Evolutionary conservation across 2,113 vertebrate genomes (phyloP).

Genomic region (Ceyx margarethae): DNA sequence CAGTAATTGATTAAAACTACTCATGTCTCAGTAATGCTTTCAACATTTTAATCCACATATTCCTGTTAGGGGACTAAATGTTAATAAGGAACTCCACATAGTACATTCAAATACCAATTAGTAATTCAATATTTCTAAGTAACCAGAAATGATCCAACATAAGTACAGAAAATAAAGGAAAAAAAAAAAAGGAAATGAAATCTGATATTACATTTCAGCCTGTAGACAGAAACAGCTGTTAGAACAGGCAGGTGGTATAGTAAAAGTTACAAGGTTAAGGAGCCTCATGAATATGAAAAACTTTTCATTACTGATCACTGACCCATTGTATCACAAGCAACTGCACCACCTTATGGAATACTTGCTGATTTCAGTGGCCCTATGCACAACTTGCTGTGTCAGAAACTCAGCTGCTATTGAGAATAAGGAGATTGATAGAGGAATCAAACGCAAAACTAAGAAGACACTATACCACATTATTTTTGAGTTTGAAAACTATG

Average conservation of each 20-base stretch:
- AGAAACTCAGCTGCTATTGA: not conserved
- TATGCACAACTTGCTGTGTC: not conserved
- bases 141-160: not conserved
- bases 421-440: not conserved
- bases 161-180: conserved; percentile 1
- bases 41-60: conserved; percentile 26
- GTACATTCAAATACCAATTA: not conserved
- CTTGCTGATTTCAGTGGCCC: not conserved
- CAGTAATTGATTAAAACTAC: not conserved
- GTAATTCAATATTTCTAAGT: not conserved
- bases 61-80: not conserved
- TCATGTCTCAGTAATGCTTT: not conserved
- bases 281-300: not conserved
- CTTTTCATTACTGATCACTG: not conserved
- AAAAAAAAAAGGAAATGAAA: not conserved
- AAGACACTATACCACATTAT: not conserved
- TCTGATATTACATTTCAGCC: not conserved
- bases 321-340: not conserved
- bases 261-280: not conserved
- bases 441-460: not conserved
- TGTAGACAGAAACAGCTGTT: not conserved
- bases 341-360: fast-evolving
- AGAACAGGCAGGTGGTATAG: not conserved
- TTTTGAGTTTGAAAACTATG: not conserved
- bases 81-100: not conserved